phyloP scores from a whole-genome alignment of 2,888 invertebrate species.

The Cerceris ruficornis region DNA sequence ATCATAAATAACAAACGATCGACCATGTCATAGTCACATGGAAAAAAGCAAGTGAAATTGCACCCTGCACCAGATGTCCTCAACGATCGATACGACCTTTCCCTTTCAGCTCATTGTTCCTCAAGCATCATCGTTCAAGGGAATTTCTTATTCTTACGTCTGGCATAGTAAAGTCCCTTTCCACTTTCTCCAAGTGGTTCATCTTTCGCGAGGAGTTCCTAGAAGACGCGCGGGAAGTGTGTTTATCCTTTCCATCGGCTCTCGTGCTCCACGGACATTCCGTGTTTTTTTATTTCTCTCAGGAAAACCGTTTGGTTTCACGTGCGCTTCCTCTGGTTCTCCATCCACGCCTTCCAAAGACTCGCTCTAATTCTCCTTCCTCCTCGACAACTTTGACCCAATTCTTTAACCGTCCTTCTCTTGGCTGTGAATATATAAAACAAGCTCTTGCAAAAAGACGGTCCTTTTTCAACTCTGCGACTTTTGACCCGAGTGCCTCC shows the following conservation, averaged over 20 bases:
- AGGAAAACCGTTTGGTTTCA: background rate
- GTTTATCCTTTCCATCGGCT: slow-evolving; percentile 55
- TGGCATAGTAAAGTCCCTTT: background rate
- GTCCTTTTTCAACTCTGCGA: too few species aligned
- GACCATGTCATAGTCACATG: too few species aligned
- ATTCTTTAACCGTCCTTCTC: slow-evolving; percentile 3
- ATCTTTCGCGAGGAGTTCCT: slow-evolving; percentile 15
- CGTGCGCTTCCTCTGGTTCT: background rate
- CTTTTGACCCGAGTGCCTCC: background rate
- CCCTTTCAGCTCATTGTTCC: too few species aligned
- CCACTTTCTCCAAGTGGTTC: slow-evolving; percentile 18
- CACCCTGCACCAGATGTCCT: too few species aligned
- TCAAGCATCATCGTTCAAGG: too few species aligned
- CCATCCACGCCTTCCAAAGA: slow-evolving; percentile 12
- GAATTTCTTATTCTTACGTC: too few species aligned
- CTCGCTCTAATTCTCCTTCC: background rate
- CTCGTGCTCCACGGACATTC: slow-evolving; percentile 2
- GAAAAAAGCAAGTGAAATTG: too few species aligned
- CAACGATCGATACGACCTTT: too few species aligned
- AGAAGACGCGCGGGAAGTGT: slow-evolving; percentile 19
- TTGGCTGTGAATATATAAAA: slow-evolving; percentile 1
- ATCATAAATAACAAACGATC: too few species aligned
- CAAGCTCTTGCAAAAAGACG: background rate
- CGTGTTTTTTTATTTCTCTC: background rate
- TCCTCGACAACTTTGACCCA: slow-evolving; percentile 7